Evolutionary conservation across 2,797 vertebrate genomes (phyloP).

Genomic region (Cheirogaleus major): DNA sequence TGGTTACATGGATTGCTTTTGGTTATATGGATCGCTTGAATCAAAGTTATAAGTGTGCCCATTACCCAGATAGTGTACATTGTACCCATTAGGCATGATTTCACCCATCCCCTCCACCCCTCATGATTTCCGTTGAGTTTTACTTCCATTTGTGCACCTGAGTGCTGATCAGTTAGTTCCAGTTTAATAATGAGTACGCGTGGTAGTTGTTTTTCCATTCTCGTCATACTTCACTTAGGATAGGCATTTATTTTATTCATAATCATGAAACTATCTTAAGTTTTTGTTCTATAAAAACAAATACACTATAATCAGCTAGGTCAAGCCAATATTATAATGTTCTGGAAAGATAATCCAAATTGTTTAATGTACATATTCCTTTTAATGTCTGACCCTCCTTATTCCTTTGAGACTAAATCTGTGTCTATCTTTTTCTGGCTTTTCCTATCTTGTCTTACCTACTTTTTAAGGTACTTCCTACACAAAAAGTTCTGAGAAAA

Average conservation of each 20-base stretch:
- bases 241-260: neutral
- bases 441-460: neutral
- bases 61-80: no score
- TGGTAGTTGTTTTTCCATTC: no score
- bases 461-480: slow-evolving; percentile 3
- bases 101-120: no score
- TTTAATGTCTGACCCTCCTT: neutral
- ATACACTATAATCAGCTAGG: neutral
- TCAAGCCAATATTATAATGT: neutral
- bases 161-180: no score
- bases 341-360: neutral
- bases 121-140: no score
- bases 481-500: neutral
- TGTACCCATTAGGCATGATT: no score
- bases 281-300: neutral
- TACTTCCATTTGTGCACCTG: no score
- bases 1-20: no score
- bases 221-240: no score
- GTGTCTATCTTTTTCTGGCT: neutral
- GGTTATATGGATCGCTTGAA: no score
- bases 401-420: neutral
- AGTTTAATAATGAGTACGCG: no score
- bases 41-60: no score
- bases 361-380: neutral
- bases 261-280: neutral